Evolutionary conservation across 2,797 vertebrate genomes (phyloP).

Genomic region (Monodelphis domestica): DNA sequence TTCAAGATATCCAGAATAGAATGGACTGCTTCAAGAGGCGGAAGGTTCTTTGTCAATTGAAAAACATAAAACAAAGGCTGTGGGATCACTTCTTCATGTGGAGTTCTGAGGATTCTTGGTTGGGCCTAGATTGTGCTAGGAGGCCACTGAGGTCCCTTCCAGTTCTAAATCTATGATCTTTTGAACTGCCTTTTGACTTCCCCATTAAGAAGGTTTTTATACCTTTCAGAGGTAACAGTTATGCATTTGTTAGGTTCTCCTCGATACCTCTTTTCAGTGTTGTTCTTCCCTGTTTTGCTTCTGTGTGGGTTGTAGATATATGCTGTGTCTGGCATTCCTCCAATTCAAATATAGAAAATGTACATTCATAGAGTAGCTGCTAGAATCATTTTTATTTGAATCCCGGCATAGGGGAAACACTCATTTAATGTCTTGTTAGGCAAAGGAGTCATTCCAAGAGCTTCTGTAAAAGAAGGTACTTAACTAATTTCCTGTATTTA

Average conservation of each 20-base stretch:
- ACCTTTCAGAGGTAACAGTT: not conserved
- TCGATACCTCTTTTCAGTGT: not conserved
- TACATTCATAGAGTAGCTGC: not conserved
- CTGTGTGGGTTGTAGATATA: not conserved
- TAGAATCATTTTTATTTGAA: slow-evolving; percentile 7
- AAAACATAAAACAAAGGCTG: not conserved
- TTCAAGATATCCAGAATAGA: not conserved
- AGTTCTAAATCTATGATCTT: not conserved
- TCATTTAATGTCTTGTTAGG: not conserved
- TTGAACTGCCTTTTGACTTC: not conserved
- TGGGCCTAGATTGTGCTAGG: not conserved
- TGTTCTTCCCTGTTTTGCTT: not conserved
- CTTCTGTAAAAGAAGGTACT: not conserved
- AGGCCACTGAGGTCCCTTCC: not conserved
- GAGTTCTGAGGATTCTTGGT: not conserved
- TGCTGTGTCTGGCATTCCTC: not conserved
- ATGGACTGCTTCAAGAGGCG: not conserved
- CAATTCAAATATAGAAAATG: slow-evolving; percentile 26
- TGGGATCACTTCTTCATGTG: not conserved
- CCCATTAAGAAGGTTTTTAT: not conserved
- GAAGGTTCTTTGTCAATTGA: not conserved
- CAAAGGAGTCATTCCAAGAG: slow-evolving; percentile 25
- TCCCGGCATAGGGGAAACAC: not conserved
- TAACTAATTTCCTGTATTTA: slow-evolving; percentile 13
- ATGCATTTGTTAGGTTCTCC: not conserved